Percentiles rank a stretch among this genome's conserved stretches.
These are phyloP conservation scores for Cardiocondyla obscurior DNA, from an alignment of 1,140 invertebrate species.

Conservation along the genomic window DNA sequence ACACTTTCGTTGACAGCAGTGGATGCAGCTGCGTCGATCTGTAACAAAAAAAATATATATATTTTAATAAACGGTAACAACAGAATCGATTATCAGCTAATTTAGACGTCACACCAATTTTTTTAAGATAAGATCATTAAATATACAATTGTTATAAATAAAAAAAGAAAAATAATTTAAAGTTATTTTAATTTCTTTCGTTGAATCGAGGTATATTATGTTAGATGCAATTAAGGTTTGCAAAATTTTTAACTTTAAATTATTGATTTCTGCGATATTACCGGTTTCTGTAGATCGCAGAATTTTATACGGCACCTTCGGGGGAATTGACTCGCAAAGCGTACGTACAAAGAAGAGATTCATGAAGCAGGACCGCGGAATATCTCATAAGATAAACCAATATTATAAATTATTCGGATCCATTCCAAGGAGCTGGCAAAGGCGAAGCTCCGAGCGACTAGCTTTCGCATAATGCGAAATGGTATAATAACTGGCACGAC, in stretches of 20 bases:
- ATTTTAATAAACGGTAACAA: no score
- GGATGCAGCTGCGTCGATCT: no score
- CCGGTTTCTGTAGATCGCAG: not conserved
- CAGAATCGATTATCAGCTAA: no score
- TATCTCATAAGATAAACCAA: constrained; percentile 55
- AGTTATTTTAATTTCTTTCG: not conserved
- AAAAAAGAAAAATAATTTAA: not conserved
- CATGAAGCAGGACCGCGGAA: constrained; percentile 36
- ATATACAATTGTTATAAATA: not conserved
- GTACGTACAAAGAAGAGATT: constrained; percentile 45
- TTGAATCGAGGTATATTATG: not conserved
- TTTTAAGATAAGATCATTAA: no score
- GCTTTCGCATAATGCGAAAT: constrained; percentile 48
- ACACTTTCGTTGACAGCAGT: no score
- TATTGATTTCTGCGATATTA: constrained; percentile 23
- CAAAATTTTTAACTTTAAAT: constrained; percentile 16
- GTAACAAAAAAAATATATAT: no score
- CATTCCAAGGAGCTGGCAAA: constrained; percentile 27
- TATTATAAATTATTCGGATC: constrained; percentile 55
- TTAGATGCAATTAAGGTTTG: not conserved
- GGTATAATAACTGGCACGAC: constrained; percentile 62
- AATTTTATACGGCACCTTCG: constrained; percentile 20
- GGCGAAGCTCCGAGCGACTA: not conserved
- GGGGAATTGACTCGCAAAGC: constrained; percentile 30
- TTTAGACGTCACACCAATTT: no score